These are phyloP conservation scores for Globicephala melas DNA, from an alignment of 2,113 vertebrate genomes.

Conservation along the genomic window DNA sequence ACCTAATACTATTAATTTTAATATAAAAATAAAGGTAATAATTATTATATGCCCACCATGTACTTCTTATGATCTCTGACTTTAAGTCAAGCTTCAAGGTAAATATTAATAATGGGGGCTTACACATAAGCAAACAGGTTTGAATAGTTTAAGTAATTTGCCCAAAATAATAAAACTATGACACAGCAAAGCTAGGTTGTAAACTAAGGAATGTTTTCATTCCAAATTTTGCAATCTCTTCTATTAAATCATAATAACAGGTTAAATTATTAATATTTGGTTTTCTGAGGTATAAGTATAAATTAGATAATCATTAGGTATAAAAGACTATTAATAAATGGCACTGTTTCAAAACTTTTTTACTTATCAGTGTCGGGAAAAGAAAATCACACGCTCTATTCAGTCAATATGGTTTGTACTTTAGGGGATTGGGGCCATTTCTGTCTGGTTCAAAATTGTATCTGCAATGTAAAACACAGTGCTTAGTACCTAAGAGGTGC, in stretches of 20 bases:
- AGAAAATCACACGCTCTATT: background rate
- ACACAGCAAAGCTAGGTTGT: background rate
- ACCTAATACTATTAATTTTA: too few relatives aligned
- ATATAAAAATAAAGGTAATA: too few relatives aligned
- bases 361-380: too few relatives aligned
- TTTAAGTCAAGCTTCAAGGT: background rate
- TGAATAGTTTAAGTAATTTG: background rate
- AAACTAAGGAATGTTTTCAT: background rate
- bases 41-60: too few relatives aligned
- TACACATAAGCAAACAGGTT: background rate
- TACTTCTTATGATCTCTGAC: background rate
- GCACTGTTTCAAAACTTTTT: background rate
- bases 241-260: too few relatives aligned
- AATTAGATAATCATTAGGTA: background rate
- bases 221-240: too few relatives aligned
- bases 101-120: background rate
- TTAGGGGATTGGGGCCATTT: background rate
- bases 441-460: background rate
- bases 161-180: background rate
- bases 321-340: background rate
- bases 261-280: background rate
- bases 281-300: background rate
- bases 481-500: background rate
- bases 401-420: background rate
- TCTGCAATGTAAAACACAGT: background rate